Evolutionary conservation across 1,140 invertebrate genomes (phyloP).

Genomic region (Drosophila busckii): DNA sequence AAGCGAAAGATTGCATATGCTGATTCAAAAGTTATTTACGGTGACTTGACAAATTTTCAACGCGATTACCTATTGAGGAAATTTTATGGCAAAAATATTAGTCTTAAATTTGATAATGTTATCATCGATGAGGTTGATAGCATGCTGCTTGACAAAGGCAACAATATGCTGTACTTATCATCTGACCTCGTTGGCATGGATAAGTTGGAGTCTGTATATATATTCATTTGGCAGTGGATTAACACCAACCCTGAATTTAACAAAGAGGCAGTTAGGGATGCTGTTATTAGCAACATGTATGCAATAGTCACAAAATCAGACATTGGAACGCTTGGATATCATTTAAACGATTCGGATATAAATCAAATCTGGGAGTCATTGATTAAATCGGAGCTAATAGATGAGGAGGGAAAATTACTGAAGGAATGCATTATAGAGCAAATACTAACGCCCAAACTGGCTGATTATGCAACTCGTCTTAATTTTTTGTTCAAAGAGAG

Average conservation of each 20-base stretch:
- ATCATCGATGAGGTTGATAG: slow-evolving; percentile 78
- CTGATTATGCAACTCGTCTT: neutral
- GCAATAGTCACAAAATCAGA: neutral
- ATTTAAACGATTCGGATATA: neutral
- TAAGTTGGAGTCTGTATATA: slow-evolving; percentile 62
- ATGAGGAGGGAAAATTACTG: neutral
- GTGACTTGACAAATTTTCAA: slow-evolving; percentile 12
- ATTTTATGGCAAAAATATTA: slow-evolving; percentile 6
- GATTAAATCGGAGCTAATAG: neutral
- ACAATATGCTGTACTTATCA: slow-evolving; percentile 70
- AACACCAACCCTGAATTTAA: slow-evolving; percentile 6
- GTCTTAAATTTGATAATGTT: slow-evolving; percentile 42
- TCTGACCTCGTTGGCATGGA: slow-evolving; percentile 63
- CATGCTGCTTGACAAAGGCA: slow-evolving; percentile 75
- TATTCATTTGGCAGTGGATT: slow-evolving; percentile 66
- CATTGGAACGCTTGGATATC: neutral
- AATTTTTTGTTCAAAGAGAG: neutral
- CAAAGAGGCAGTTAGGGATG: neutral
- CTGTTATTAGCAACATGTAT: neutral
- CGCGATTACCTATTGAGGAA: slow-evolving; percentile 5
- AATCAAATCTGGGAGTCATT: neutral
- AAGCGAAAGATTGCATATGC: neutral
- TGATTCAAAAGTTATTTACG: slow-evolving; percentile 1
- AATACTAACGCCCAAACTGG: neutral
- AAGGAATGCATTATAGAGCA: neutral